Evolutionary conservation across 2,113 vertebrate genomes (phyloP).

Genomic region (Pseudorhombus dupliciocellatus): DNA sequence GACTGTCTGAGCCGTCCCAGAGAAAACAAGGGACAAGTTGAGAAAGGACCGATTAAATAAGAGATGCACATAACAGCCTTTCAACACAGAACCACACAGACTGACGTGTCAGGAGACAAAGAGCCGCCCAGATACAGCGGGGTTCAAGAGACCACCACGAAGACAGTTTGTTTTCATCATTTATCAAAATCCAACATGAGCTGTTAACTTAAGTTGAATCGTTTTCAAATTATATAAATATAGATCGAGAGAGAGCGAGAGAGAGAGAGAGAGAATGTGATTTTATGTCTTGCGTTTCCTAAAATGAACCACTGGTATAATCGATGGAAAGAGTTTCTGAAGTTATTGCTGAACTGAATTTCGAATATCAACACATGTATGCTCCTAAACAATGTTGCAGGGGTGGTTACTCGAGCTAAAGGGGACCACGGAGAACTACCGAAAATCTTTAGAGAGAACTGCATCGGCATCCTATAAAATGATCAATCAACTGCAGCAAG

Average conservation of each 20-base stretch:
- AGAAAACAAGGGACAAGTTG: constrained; percentile 16
- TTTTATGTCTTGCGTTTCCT: too few species aligned
- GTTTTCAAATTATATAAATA: neutral
- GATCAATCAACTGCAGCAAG: neutral
- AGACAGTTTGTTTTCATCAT: constrained; percentile 64
- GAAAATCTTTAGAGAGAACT: too few species aligned
- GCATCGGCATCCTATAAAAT: neutral
- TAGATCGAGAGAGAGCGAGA: too few species aligned
- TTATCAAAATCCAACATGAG: constrained; percentile 49
- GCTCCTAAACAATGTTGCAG: too few species aligned
- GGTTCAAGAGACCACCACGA: constrained; percentile 55
- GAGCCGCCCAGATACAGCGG: constrained; percentile 40
- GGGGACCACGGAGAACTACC: too few species aligned
- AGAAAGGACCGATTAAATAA: constrained; percentile 1
- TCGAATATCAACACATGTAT: too few species aligned
- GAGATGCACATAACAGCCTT: constrained; percentile 16
- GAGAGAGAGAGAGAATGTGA: too few species aligned
- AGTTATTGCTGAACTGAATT: too few species aligned
- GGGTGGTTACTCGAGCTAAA: neutral
- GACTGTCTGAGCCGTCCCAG: constrained; percentile 18
- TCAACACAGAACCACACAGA: constrained; percentile 34
- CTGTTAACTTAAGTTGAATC: neutral
- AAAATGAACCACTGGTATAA: too few species aligned
- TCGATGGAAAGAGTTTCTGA: too few species aligned
- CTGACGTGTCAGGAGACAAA: neutral